These are phyloP conservation scores for Drosophila bocqueti DNA, from an alignment of 1,140 invertebrate genomes.

Conservation along the genomic window DNA sequence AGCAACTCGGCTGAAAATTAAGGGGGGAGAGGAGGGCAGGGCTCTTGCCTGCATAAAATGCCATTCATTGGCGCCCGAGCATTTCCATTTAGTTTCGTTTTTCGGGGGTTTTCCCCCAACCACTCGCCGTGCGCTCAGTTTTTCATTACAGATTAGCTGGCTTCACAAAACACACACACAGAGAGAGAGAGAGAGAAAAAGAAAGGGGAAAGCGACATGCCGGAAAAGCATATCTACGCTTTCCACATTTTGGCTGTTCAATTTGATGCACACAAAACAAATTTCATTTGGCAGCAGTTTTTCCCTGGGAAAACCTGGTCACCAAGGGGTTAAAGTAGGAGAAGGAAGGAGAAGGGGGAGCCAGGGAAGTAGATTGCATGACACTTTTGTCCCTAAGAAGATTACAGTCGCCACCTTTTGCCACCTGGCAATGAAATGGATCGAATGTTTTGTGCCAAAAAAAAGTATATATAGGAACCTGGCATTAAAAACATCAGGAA, in stretches of 20 bases:
- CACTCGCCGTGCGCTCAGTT: conserved; percentile 8
- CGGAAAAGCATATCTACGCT: conserved; percentile 38
- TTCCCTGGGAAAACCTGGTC: conserved; percentile 1
- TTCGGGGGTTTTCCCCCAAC: conserved; percentile 6
- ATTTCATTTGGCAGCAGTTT: conserved; percentile 52
- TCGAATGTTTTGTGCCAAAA: conserved; percentile 24
- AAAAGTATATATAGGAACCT: not conserved
- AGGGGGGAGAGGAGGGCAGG: not conserved
- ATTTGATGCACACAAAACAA: conserved; percentile 74
- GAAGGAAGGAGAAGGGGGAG: not conserved
- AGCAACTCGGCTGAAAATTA: conserved; percentile 41
- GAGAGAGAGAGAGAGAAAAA: not conserved
- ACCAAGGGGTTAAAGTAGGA: not conserved
- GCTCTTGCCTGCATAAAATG: conserved; percentile 57
- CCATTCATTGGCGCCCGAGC: conserved; percentile 63
- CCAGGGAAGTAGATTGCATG: conserved; percentile 42
- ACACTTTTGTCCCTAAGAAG: conserved; percentile 71
- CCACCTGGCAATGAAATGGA: conserved; percentile 27
- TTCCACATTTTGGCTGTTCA: conserved; percentile 73
- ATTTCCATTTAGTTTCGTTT: conserved; percentile 64
- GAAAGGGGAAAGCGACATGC: not conserved
- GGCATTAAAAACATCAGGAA: conserved; percentile 4
- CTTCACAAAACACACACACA: not conserved
- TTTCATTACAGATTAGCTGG: conserved; percentile 53
- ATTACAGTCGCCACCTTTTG: conserved; percentile 55